phyloP scores from a whole-genome alignment of 2,888 invertebrate genomes.

The Allophyes oxyacanthae region DNA sequence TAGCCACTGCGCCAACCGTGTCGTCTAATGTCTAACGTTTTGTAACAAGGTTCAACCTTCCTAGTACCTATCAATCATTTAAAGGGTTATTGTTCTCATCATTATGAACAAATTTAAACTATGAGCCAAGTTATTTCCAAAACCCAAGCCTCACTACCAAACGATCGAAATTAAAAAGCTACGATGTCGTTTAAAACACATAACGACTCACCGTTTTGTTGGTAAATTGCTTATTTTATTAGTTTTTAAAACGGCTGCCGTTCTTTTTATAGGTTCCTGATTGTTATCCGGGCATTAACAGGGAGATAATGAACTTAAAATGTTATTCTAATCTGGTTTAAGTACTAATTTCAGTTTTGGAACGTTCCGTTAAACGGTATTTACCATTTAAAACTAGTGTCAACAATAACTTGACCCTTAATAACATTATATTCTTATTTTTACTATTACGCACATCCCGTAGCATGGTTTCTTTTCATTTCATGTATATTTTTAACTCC shows the following conservation, averaged over 20 bases:
- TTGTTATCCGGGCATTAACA: slow-evolving; percentile 36
- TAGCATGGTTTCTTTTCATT: too few species aligned
- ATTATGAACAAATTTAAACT: too few species aligned
- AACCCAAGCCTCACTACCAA: slow-evolving; percentile 7
- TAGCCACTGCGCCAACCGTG: too few species aligned
- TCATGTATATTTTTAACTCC: too few species aligned
- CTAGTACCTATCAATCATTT: too few species aligned
- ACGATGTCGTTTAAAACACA: slow-evolving; percentile 17
- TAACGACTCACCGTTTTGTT: slow-evolving; percentile 27
- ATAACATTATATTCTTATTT: too few species aligned
- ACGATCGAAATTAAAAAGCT: slow-evolving; percentile 27
- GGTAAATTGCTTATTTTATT: slow-evolving; percentile 37
- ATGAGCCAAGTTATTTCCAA: slow-evolving; percentile 5
- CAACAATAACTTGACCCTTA: too few species aligned
- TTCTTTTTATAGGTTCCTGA: slow-evolving; percentile 30
- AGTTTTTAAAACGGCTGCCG: slow-evolving; percentile 30
- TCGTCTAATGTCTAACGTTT: too few species aligned
- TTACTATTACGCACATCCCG: too few species aligned
- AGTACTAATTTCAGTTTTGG: slow-evolving; percentile 14
- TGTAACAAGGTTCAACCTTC: too few species aligned
- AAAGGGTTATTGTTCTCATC: too few species aligned
- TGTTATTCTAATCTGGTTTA: slow-evolving; percentile 14
- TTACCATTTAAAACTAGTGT: too few species aligned
- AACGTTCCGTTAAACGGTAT: not conserved
- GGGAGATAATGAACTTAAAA: slow-evolving; percentile 30